Evolutionary conservation across 2,888 invertebrate species (phyloP).

Genomic region (Frankliniella fusca): DNA sequence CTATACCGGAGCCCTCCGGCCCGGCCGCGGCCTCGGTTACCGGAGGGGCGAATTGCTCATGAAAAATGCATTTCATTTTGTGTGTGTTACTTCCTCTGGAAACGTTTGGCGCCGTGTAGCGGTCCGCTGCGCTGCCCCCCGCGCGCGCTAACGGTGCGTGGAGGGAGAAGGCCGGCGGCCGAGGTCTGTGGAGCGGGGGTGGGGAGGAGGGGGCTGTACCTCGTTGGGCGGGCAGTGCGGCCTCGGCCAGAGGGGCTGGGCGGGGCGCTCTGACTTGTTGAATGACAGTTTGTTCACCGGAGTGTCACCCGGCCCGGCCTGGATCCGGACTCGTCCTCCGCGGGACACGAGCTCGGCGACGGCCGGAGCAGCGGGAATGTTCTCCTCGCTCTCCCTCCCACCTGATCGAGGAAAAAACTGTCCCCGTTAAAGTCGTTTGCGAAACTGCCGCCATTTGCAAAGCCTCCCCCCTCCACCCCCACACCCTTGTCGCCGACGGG

Average conservation of each 20-base stretch:
- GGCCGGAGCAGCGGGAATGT: not conserved
- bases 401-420: too few relatives aligned
- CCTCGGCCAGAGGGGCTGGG: not conserved
- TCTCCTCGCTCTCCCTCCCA: too few relatives aligned
- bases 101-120: conserved; percentile 17
- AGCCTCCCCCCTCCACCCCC: too few relatives aligned
- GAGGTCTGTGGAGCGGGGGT: not conserved
- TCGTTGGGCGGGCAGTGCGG: not conserved
- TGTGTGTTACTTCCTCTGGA: conserved; percentile 20
- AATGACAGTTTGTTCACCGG: not conserved
- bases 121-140: not conserved
- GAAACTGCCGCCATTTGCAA: too few relatives aligned
- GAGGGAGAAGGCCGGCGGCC: not conserved
- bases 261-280: conserved; percentile 3
- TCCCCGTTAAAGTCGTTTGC: too few relatives aligned
- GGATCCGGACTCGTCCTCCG: too few relatives aligned
- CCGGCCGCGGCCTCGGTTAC: not conserved
- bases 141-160: not conserved
- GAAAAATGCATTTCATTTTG: conserved; percentile 26
- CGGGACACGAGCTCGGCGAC: not conserved
- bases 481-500: too few relatives aligned
- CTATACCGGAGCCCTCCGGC: not conserved
- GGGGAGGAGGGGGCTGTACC: not conserved
- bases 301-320: too few relatives aligned
- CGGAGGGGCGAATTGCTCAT: conserved; percentile 19